Base-by-base conservation (phyloP, 2,113 vertebrate species). In the Bubalus kerabau region DNA sequence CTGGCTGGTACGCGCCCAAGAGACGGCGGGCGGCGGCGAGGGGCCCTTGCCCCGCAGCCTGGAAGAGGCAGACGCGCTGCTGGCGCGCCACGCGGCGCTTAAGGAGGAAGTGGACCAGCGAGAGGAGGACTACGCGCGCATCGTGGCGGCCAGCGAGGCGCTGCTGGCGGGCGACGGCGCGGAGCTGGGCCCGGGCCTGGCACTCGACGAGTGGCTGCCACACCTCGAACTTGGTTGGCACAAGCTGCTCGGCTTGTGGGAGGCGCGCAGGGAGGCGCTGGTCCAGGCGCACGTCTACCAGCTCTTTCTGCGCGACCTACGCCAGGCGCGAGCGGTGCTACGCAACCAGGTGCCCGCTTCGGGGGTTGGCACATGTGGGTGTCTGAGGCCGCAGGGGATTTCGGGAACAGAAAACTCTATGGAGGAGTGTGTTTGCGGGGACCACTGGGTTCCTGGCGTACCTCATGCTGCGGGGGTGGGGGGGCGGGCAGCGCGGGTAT, bases 51-150 rank as follows among this genome's bases (percentile, higher is more conserved):
- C 99, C 0, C 98, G 98, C 0, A 98, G 98, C 43, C 96, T 99
- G 97, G 98, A 98, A 0, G 99, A 99, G 48, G 99, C 99, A 0
- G 99, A 99, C 98, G 97, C 86, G 23, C 97, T 99, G 87, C 98
- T 99, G 87, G 99, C 99, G 97, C 99, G 99, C 1, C 99, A 99
- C 4, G 99, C 98, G 0, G 99, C 99, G 1, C 99, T 99, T 40
- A 99, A 99, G 95, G 99, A 99, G 98, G 99, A 99, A 98, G 99
- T 99, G n/a, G 99, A 99, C 23, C 99, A 99, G 59, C 99, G 99
- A 1, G 99, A 99, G 95, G 99, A 99, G 94, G 99, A 99, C 98
- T 99, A 99, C 9, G 98, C 99, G 95, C 99, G 99, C 23, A 99
- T 99, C 52, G 99, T 99, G 98, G 99, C 99, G 0, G 99, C 99